Conservation (phyloP, 2,113 vertebrate genomes). For the Sinocyclocheilus rhinocerous region DNA sequence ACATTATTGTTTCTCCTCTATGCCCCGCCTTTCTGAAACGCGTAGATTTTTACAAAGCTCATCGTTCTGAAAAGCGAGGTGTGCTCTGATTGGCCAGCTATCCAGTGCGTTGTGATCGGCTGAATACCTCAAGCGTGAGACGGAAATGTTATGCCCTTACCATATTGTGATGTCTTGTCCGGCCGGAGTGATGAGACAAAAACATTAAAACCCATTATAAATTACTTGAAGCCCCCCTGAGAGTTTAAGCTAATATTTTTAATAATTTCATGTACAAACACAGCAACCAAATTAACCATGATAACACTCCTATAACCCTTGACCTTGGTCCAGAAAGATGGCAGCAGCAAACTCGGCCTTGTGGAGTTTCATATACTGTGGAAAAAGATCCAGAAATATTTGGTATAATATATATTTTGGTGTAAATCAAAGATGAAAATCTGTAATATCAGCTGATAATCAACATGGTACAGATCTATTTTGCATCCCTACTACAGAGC, state of each 20-base stretch:
- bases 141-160: no score
- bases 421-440: neutral
- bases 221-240: neutral
- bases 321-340: conserved; percentile 63
- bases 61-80: no score
- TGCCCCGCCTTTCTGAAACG: no score
- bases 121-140: no score
- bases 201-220: no score
- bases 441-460: neutral
- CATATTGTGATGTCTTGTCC: no score
- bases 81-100: no score
- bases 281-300: neutral
- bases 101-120: no score
- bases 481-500: neutral
- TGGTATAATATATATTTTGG: conserved; percentile 58
- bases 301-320: conserved; percentile 43
- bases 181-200: no score
- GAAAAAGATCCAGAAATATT: conserved; percentile 67
- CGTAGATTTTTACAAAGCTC: no score
- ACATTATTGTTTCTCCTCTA: no score
- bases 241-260: neutral
- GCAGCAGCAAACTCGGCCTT: conserved; percentile 65
- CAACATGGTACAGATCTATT: neutral
- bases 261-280: neutral
- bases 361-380: conserved; percentile 71